Evolutionary conservation across 2,888 invertebrate genomes (phyloP).

Genomic region (Drosophila putrida): DNA sequence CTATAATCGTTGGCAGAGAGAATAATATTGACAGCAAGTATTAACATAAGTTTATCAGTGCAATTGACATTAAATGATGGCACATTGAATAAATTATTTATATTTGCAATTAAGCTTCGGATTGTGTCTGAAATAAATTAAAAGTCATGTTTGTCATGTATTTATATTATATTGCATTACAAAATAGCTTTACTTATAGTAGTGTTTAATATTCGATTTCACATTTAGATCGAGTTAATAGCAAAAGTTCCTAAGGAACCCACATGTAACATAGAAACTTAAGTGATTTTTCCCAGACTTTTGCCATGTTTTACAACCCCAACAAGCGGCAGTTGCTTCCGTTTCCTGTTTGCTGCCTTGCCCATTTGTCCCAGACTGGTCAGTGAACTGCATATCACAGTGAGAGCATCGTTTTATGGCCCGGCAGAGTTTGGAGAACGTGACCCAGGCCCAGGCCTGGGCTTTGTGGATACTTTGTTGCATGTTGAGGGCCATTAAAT

Average conservation of each 20-base stretch:
- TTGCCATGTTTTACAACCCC: background rate
- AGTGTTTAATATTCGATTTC: no score
- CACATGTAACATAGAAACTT: background rate
- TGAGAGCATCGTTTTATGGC: conserved; percentile 35
- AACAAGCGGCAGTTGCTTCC: conserved; percentile 28
- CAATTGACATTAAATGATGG: no score
- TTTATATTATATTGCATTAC: no score
- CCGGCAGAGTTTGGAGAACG: background rate
- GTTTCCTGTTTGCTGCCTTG: conserved; percentile 15
- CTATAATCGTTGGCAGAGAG: background rate
- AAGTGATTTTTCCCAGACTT: background rate
- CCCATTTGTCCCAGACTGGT: conserved; percentile 35
- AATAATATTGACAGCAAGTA: background rate
- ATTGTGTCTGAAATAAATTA: no score
- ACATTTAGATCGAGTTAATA: background rate
- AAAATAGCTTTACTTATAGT: no score
- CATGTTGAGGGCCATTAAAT: conserved; percentile 65
- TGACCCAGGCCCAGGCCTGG: no score
- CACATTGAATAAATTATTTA: no score
- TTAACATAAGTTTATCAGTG: background rate
- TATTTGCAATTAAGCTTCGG: no score
- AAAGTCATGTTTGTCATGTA: no score
- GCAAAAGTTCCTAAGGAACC: background rate
- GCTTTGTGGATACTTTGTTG: conserved; percentile 45
- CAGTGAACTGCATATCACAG: conserved; percentile 56